These are phyloP conservation scores for Eidolon helvum DNA, from an alignment of 2,113 vertebrate species.

Conservation along the genomic window DNA sequence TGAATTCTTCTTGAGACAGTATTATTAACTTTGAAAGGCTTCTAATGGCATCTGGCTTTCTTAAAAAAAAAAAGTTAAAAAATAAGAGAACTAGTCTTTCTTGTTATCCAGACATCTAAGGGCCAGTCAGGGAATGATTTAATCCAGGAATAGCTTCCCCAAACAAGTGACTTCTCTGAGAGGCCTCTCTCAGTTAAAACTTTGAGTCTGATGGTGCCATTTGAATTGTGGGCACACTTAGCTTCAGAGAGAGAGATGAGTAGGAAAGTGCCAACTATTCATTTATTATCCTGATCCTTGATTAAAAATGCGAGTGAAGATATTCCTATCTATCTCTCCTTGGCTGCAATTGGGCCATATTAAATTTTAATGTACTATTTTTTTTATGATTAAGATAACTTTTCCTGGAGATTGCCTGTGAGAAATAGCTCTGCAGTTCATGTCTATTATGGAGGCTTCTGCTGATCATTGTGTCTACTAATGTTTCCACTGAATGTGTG, in stretches of 20 bases:
- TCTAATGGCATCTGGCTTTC: slow-evolving; percentile 1
- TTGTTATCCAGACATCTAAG: not conserved
- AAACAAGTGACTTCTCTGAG: not conserved
- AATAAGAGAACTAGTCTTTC: not conserved
- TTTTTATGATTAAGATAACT: slow-evolving; percentile 36
- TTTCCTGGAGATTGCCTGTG: slow-evolving; percentile 34
- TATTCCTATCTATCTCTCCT: not conserved
- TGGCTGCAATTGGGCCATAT: slow-evolving; percentile 3
- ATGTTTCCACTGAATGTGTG: not conserved
- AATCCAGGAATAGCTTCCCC: not conserved
- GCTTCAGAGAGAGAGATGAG: not conserved
- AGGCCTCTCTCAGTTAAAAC: not conserved
- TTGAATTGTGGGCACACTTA: not conserved
- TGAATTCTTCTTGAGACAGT: slow-evolving; percentile 42
- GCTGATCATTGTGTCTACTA: not conserved
- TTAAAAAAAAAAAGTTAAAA: not conserved
- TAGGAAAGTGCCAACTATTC: not conserved
- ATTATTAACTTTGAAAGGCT: slow-evolving; percentile 48
- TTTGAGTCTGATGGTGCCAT: not conserved
- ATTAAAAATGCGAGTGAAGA: not conserved
- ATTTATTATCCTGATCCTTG: not conserved
- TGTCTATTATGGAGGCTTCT: not conserved
- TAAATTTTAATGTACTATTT: slow-evolving; percentile 57
- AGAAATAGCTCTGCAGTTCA: not conserved
- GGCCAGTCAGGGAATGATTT: not conserved